Percentiles rank a stretch among this genome's conserved stretches.
Evolutionary conservation across 2,113 vertebrate genomes (phyloP).

Genomic region (Guaruba guarouba): DNA sequence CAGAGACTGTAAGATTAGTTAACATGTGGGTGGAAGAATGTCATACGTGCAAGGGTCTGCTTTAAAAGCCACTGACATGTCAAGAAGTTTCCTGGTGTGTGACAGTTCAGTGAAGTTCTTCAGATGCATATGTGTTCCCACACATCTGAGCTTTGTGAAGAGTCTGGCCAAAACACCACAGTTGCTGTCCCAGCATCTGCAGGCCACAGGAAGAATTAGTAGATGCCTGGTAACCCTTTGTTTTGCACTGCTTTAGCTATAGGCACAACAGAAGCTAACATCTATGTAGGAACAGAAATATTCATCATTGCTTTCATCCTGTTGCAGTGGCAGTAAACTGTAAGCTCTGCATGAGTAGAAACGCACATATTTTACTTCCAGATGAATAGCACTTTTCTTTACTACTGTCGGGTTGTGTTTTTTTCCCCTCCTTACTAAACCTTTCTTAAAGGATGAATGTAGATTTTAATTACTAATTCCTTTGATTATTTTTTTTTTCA

Average conservation of each 20-base stretch:
- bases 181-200: neutral
- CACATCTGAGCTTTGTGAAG: neutral
- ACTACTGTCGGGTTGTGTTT: neutral
- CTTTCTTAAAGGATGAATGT: neutral
- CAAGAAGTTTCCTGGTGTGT: neutral
- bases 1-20: neutral
- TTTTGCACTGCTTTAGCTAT: neutral
- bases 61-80: rapidly evolving
- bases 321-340: neutral
- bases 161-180: neutral
- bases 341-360: neutral
- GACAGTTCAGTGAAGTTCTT: neutral
- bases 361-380: neutral
- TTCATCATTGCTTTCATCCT: neutral
- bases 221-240: neutral
- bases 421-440: neutral
- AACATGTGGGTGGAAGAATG: neutral
- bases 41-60: neutral
- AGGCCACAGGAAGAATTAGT: neutral
- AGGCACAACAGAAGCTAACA: no score
- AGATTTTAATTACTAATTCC: neutral
- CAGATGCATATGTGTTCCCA: neutral
- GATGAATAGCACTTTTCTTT: neutral
- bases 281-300: neutral
- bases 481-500: neutral